Evolutionary conservation across 2,113 vertebrate species (phyloP).

Genomic region (Pimephales promelas): DNA sequence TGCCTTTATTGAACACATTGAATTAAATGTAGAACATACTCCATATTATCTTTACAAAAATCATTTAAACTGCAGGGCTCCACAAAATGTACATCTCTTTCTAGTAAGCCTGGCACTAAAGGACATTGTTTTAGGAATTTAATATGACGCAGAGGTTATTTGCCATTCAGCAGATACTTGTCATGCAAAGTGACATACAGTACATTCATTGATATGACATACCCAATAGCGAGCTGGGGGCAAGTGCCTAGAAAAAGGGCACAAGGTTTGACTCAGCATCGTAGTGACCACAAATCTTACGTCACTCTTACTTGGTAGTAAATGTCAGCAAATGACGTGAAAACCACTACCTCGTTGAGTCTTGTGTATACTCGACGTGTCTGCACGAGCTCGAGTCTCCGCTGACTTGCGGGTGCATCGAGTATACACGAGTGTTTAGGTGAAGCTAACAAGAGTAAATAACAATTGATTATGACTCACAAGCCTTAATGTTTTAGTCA

Average conservation of each 20-base stretch:
- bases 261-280: constrained; percentile 3
- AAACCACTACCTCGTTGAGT: background rate
- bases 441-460: background rate
- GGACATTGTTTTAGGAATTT: background rate
- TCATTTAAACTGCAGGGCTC: background rate
- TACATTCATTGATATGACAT: background rate
- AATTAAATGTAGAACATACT: background rate
- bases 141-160: constrained; percentile 10
- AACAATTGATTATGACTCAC: background rate
- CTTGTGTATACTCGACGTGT: no score
- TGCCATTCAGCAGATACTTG: constrained; percentile 5
- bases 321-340: background rate
- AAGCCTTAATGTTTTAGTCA: background rate
- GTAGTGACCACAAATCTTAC: background rate
- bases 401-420: no score
- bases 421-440: no score
- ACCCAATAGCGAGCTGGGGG: background rate
- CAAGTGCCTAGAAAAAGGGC: background rate
- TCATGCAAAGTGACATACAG: background rate
- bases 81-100: background rate
- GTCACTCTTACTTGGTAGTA: background rate
- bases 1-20: background rate
- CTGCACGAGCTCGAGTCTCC: no score
- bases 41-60: no score
- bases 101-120: background rate